These are phyloP conservation scores for Bufo gargarizans DNA, from an alignment of 2,113 vertebrate genomes.

Conservation along the genomic window DNA sequence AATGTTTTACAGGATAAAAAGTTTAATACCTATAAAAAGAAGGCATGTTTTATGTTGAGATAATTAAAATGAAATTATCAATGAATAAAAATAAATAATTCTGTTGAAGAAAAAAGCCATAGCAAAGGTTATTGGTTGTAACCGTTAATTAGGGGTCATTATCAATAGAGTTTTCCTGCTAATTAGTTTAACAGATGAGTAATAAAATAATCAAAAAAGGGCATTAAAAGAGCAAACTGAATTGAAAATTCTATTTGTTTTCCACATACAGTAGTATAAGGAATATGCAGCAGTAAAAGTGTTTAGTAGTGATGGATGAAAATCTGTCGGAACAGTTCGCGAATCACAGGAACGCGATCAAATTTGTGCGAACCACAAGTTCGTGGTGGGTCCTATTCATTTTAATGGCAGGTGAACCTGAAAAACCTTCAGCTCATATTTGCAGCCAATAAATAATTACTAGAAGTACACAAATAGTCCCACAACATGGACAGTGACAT, in stretches of 20 bases:
- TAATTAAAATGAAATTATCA: constrained; percentile 24
- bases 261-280: not conserved
- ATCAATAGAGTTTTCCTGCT: constrained; percentile 26
- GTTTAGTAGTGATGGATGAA: not conserved
- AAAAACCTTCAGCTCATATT: no score
- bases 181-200: constrained; percentile 52
- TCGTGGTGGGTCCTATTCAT: no score
- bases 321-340: not conserved
- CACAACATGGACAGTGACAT: no score
- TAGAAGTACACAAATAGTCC: no score
- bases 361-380: no score
- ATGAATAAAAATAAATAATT: constrained; percentile 42
- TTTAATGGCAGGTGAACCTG: no score
- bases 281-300: not conserved
- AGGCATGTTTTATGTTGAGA: not conserved
- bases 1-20: not conserved
- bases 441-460: no score
- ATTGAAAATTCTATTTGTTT: not conserved
- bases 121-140: constrained; percentile 48
- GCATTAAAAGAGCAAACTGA: constrained; percentile 38
- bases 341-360: no score
- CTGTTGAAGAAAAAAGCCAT: constrained; percentile 28
- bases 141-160: constrained; percentile 48
- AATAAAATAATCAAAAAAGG: constrained; percentile 44
- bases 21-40: not conserved